A percentile compares a stretch with the other conserved stretches of the same genome.
Conservation (phyloP, 1,140 invertebrate species). For the Bombus sylvicola region DNA sequence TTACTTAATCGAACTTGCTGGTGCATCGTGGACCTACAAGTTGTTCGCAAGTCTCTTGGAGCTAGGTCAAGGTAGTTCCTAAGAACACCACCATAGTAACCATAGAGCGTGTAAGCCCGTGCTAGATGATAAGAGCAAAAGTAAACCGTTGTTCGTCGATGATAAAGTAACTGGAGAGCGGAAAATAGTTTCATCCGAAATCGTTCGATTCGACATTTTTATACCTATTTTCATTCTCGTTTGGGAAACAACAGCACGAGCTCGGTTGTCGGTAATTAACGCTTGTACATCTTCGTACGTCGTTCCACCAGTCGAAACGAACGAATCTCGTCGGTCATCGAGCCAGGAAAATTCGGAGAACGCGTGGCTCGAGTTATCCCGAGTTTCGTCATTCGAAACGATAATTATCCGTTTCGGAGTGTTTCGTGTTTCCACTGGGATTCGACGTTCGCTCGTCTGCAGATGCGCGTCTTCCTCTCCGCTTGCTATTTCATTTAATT, state of each 20-base stretch:
- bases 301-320: not conserved
- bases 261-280: not conserved
- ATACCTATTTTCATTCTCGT: not conserved
- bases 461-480: slow-evolving; percentile 14
- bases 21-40: not conserved
- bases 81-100: too few species aligned
- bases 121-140: not conserved
- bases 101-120: not conserved
- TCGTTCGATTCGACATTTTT: too few species aligned
- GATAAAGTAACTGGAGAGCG: too few species aligned
- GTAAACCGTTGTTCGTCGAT: not conserved
- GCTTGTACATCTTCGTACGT: not conserved
- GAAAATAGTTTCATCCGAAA: too few species aligned
- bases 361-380: not conserved
- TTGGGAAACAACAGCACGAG: not conserved
- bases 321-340: not conserved
- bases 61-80: slow-evolving; percentile 6
- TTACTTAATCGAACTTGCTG: slow-evolving; percentile 18
- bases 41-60: not conserved
- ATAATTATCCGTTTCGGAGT: not conserved
- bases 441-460: not conserved
- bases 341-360: not conserved
- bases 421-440: not conserved
- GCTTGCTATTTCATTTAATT: slow-evolving; percentile 27
- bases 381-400: not conserved